Conservation (phyloP, 2,113 vertebrate genomes). For the Caloenas nicobarica region DNA sequence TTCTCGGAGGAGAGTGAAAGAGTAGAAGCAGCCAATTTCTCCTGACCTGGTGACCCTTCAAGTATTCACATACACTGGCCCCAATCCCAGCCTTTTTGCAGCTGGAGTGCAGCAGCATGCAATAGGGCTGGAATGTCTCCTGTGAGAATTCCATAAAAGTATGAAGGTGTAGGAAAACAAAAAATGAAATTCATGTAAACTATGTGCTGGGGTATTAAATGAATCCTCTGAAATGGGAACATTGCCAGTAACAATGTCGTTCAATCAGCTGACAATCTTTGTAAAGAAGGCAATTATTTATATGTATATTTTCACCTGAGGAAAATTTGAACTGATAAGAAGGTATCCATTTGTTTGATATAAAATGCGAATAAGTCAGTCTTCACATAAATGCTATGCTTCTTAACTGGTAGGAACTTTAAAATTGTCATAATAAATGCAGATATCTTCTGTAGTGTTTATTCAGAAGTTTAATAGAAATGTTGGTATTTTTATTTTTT, state of each 20-base stretch:
- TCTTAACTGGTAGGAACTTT: background rate
- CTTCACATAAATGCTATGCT: slow-evolving; percentile 7
- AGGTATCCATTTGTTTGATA: background rate
- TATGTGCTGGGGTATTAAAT: slow-evolving; percentile 59
- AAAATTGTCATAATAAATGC: slow-evolving; percentile 10
- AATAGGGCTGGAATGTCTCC: slow-evolving; percentile 51
- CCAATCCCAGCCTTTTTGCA: slow-evolving; percentile 61
- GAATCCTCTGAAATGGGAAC: slow-evolving; percentile 60
- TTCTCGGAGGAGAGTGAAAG: slow-evolving; percentile 51
- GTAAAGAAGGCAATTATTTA: slow-evolving; percentile 20
- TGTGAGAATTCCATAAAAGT: slow-evolving; percentile 65
- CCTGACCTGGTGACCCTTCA: slow-evolving; percentile 56
- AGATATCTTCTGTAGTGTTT: background rate
- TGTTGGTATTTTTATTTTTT: background rate
- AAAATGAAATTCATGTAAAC: slow-evolving; percentile 68
- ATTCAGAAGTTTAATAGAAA: background rate
- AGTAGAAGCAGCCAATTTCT: slow-evolving; percentile 67
- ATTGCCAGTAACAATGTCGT: slow-evolving; percentile 26
- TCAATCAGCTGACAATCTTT: slow-evolving; percentile 40
- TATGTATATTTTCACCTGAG: slow-evolving; percentile 21
- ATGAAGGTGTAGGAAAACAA: slow-evolving; percentile 63
- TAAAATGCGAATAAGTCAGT: background rate
- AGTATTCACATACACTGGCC: slow-evolving; percentile 67
- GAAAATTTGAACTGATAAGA: slow-evolving; percentile 50
- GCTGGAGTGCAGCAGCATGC: slow-evolving; percentile 68